phyloP scores from a whole-genome alignment of 1,140 invertebrate species.

The Trachymyrmex septentrionalis region DNA sequence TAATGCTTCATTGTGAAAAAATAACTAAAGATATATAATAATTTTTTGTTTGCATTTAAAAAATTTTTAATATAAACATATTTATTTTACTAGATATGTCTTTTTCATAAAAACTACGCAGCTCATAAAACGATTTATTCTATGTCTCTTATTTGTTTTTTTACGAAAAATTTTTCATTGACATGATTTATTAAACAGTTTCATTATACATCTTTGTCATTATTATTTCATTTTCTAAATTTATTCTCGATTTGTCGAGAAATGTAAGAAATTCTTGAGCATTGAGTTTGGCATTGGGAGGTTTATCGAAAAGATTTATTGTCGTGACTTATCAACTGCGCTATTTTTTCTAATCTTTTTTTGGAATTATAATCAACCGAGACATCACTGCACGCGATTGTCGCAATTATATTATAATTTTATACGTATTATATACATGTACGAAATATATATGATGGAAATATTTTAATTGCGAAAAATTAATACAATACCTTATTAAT shows the following conservation, averaged over 20 bases:
- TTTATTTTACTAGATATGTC: background rate
- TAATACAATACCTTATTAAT: background rate
- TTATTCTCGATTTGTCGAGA: background rate
- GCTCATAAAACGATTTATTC: background rate
- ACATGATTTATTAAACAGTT: background rate
- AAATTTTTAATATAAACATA: background rate
- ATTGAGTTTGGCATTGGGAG: slow-evolving; percentile 17
- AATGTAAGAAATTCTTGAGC: slow-evolving; percentile 5
- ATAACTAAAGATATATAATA: background rate
- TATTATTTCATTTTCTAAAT: slow-evolving; percentile 4
- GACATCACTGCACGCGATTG: slow-evolving; percentile 37
- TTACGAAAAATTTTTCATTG: background rate
- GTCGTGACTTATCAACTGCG: slow-evolving; percentile 21
- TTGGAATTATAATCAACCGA: slow-evolving; percentile 31
- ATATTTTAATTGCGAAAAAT: slow-evolving; percentile 8
- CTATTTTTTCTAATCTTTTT: slow-evolving; percentile 29
- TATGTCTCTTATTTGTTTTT: background rate
- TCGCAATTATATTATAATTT: slow-evolving; percentile 9
- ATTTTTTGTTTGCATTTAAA: background rate
- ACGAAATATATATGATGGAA: background rate
- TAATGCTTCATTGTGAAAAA: background rate
- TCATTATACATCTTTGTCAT: background rate
- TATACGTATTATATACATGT: background rate
- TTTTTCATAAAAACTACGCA: background rate
- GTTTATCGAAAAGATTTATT: slow-evolving; percentile 49